These are phyloP conservation scores for Drosophila vallismaia DNA, from an alignment of 2,888 invertebrate genomes.

Conservation along the genomic window DNA sequence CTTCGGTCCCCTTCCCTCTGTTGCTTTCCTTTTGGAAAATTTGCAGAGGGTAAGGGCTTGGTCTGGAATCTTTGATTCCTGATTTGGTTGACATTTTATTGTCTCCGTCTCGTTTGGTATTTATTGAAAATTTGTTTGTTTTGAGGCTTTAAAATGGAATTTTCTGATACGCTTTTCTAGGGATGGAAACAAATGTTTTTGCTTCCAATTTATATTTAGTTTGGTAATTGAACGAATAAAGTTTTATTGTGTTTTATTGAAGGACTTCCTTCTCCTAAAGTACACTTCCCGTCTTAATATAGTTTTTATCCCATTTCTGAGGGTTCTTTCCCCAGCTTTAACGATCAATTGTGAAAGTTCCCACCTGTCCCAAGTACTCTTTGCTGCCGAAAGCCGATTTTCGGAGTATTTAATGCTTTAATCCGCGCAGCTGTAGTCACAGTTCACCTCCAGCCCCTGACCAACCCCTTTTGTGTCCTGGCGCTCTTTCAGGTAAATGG, in stretches of 20 bases:
- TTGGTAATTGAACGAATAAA: too few species aligned
- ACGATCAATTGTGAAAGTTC: constrained; percentile 25
- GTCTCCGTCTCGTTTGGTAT: constrained; percentile 65
- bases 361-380: constrained; percentile 37
- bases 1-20: constrained; percentile 6
- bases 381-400: constrained; percentile 61
- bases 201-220: too few species aligned
- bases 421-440: constrained; percentile 74
- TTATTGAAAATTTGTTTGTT: constrained; percentile 67
- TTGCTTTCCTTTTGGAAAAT: background rate
- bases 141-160: constrained; percentile 23
- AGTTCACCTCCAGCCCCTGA: constrained; percentile 1
- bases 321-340: constrained; percentile 38
- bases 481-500: constrained; percentile 53
- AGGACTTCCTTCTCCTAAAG: background rate
- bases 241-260: too few species aligned
- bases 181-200: too few species aligned
- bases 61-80: constrained; percentile 35
- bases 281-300: background rate
- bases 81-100: constrained; percentile 70
- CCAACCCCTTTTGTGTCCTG: background rate
- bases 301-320: background rate
- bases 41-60: constrained; percentile 26
- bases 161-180: background rate
- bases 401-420: constrained; percentile 66